A percentile compares a stretch with the other conserved stretches of the same genome.
Evolutionary conservation across 2,113 vertebrate genomes (phyloP).

Genomic region (Marcusenius ussheri): DNA sequence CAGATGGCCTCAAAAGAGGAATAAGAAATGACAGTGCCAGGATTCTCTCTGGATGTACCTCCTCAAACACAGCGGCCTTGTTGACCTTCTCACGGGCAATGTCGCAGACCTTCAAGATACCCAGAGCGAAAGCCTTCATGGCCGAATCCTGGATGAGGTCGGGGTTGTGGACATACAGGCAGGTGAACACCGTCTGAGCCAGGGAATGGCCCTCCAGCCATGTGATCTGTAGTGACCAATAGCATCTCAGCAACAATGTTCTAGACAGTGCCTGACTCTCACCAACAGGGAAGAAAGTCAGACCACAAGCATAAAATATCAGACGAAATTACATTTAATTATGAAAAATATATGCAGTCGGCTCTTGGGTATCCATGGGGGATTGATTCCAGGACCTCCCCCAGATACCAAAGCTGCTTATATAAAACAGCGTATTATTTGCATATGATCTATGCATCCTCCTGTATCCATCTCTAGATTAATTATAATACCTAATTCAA

Average conservation of each 20-base stretch:
- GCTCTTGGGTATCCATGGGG: neutral
- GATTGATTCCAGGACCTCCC: neutral
- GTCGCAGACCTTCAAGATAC: constrained; percentile 95
- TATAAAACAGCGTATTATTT: neutral
- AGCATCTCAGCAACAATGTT: neutral
- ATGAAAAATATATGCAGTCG: neutral
- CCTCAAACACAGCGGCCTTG: constrained; percentile 97
- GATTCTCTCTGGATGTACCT: constrained; percentile 59
- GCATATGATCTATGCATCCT: neutral
- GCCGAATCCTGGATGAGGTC: constrained; percentile 94
- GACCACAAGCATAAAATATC: neutral
- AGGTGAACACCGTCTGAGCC: constrained; percentile 98
- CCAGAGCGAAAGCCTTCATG: constrained; percentile 93
- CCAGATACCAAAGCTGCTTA: neutral
- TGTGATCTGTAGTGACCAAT: constrained; percentile 70
- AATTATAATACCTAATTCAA: neutral
- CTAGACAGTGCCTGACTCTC: neutral
- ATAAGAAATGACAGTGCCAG: neutral
- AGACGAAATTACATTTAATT: neutral
- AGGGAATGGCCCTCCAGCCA: constrained; percentile 97
- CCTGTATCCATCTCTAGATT: neutral
- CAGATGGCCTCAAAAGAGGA: neutral
- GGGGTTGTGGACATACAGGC: constrained; percentile 95
- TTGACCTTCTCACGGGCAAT: constrained; percentile 97
- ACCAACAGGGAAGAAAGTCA: neutral